Evolutionary conservation across 2,888 invertebrate species (phyloP).

Genomic region (Epirrhoe alternata): DNA sequence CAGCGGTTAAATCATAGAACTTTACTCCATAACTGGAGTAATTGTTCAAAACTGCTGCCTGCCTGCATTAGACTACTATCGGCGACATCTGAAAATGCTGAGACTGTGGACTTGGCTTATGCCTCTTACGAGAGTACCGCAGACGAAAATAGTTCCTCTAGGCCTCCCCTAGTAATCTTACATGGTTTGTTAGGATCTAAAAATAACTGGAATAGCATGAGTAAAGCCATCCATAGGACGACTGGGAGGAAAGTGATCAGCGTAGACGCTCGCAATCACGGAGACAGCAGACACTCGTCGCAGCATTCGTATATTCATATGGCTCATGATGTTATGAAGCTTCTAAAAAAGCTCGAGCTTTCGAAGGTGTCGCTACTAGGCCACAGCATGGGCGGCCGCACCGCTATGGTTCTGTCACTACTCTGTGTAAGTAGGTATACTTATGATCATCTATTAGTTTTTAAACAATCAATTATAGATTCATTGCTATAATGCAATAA

Average conservation of each 20-base stretch:
- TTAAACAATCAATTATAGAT: too few species aligned
- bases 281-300: conserved; percentile 93
- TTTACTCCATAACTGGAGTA: conserved; percentile 45
- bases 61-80: conserved; percentile 49
- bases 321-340: conserved; percentile 85
- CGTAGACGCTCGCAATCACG: conserved; percentile 97
- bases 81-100: conserved; percentile 64
- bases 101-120: conserved; percentile 87
- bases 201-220: conserved; percentile 95
- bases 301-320: conserved; percentile 91
- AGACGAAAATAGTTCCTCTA: conserved; percentile 55
- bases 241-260: conserved; percentile 91
- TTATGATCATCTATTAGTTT: conserved; percentile 6
- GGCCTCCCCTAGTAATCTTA: conserved; percentile 91
- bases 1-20: conserved; percentile 54
- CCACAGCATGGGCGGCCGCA: conserved; percentile 98
- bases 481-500: too few species aligned
- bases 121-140: conserved; percentile 86
- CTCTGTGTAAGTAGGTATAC: conserved; percentile 81
- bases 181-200: conserved; percentile 97
- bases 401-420: conserved; percentile 93
- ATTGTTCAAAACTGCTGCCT: conserved; percentile 48
- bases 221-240: conserved; percentile 89
- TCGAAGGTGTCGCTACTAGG: conserved; percentile 90
- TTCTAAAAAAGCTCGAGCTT: conserved; percentile 87